A percentile compares a stretch with the other conserved stretches of the same genome.
Evolutionary conservation across 2,113 vertebrate genomes (phyloP).

Genomic region (Serinus canaria): DNA sequence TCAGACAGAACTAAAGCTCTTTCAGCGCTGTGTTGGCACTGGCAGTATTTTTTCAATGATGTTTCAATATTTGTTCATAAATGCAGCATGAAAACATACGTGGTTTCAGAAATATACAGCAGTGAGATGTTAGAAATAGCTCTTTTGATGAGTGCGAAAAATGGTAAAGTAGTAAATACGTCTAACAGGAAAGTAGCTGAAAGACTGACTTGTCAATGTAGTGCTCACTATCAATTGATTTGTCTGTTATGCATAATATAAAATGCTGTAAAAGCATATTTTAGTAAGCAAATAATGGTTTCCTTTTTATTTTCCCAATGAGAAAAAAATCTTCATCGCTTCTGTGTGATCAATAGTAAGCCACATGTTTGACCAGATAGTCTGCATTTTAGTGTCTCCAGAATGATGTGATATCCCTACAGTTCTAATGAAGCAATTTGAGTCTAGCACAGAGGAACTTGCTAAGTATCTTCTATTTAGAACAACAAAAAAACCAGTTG

Average conservation of each 20-base stretch:
- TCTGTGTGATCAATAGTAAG: not conserved
- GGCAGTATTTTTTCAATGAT: not conserved
- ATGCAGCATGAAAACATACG: not conserved
- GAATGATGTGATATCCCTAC: constrained; percentile 10
- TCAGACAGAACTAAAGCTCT: not conserved
- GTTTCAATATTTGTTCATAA: not conserved
- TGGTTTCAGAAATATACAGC: not conserved
- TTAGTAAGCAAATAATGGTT: not conserved
- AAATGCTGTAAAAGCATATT: not conserved
- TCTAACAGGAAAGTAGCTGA: not conserved
- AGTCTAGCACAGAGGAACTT: constrained; percentile 4
- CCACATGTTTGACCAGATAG: not conserved
- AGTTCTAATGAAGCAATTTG: constrained; percentile 6
- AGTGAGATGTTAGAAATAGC: not conserved
- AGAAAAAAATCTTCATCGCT: not conserved
- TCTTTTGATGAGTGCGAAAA: not conserved
- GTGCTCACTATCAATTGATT: not conserved
- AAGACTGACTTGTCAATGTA: not conserved
- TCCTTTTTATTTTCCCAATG: not conserved
- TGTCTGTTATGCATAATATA: not conserved
- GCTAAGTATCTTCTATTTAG: not conserved
- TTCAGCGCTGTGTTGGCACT: not conserved
- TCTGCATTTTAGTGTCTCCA: not conserved
- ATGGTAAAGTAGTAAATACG: not conserved
- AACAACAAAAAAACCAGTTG: not conserved